A percentile compares a stretch with the other conserved stretches of the same genome.
phyloP scores from a whole-genome alignment of 2,113 vertebrate species.

The Ammodytes marinus region DNA sequence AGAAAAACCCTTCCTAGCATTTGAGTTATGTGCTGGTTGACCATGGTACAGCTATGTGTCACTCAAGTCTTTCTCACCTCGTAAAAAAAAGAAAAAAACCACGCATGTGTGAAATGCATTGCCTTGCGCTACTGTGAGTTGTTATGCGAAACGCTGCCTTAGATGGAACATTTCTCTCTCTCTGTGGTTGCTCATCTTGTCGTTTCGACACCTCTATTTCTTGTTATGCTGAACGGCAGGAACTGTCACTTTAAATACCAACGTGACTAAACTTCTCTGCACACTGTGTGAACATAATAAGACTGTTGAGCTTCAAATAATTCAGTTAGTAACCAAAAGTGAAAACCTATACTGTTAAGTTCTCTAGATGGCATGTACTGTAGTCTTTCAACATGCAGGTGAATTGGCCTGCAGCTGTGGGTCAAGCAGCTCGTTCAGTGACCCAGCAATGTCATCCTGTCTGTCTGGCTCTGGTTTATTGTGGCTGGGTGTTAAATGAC shows the following conservation, averaged over 20 bases:
- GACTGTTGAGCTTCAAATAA: background rate
- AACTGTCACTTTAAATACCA: slow-evolving; percentile 57
- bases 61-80: slow-evolving; percentile 24
- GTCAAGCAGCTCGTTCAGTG: slow-evolving; percentile 3
- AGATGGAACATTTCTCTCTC: slow-evolving; percentile 62
- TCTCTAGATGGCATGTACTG: background rate
- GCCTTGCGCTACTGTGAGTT: background rate
- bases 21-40: slow-evolving; percentile 9
- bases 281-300: slow-evolving; percentile 21
- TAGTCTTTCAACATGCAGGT: slow-evolving; percentile 9
- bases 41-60: slow-evolving; percentile 36
- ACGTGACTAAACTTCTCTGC: background rate
- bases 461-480: slow-evolving; percentile 43
- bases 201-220: slow-evolving; percentile 30
- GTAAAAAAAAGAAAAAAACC: background rate
- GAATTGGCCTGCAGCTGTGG: slow-evolving; percentile 1
- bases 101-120: slow-evolving; percentile 13
- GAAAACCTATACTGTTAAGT: background rate
- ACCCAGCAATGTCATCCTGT: slow-evolving; percentile 2
- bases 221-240: slow-evolving; percentile 8
- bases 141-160: slow-evolving; percentile 38
- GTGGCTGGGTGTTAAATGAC: slow-evolving; percentile 26
- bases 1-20: slow-evolving; percentile 23
- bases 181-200: slow-evolving; percentile 33
- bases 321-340: background rate